Conservation (phyloP, 2,888 invertebrate genomes). For the Meteorus colon region DNA sequence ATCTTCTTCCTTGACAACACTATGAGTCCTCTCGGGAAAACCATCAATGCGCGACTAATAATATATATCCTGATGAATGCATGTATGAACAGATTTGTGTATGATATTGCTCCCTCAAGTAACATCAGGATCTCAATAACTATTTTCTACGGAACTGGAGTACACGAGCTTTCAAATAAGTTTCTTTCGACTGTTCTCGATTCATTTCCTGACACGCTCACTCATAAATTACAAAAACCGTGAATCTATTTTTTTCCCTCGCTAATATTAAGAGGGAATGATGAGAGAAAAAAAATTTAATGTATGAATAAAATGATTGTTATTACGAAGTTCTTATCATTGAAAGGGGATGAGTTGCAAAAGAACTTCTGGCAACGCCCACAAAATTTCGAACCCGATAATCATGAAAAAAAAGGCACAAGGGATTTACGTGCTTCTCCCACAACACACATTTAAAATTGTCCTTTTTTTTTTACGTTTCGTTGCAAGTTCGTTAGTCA, state of each 20-base stretch:
- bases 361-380: background rate
- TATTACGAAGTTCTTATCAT: background rate
- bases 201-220: background rate
- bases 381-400: background rate
- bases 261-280: background rate
- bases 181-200: background rate
- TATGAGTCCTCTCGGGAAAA: slow-evolving; percentile 4
- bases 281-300: no score
- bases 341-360: background rate
- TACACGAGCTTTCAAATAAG: background rate
- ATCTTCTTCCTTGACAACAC: slow-evolving; percentile 11
- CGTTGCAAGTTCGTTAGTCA: background rate
- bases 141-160: background rate
- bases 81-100: background rate
- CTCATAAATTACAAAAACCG: background rate
- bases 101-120: background rate
- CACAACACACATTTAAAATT: background rate
- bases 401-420: no score
- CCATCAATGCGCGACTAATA: background rate
- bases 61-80: background rate
- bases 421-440: no score
- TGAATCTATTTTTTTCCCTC: background rate
- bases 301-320: background rate
- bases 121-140: background rate
- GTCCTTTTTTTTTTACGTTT: background rate